phyloP scores from a whole-genome alignment of 2,113 vertebrate species.

The Myrmophylax atrothorax region DNA sequence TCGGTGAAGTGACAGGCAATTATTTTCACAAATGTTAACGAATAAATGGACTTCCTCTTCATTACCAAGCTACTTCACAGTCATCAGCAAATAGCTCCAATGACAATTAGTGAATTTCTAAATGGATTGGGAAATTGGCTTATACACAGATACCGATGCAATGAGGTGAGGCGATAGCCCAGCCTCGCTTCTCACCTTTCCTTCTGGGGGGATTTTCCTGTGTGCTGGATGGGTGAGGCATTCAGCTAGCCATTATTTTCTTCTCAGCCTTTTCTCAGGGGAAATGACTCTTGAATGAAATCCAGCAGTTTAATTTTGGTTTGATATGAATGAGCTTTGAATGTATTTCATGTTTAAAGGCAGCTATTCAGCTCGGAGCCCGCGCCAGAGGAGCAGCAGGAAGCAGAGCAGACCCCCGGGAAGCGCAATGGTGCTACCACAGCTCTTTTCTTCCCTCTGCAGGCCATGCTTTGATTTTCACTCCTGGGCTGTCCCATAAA shows the following conservation, averaged over 20 bases:
- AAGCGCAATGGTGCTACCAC: neutral
- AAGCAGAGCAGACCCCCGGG: constrained; percentile 4
- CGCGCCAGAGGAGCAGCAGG: neutral
- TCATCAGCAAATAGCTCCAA: constrained; percentile 21
- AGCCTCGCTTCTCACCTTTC: neutral
- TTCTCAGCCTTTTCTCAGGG: neutral
- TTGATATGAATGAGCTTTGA: constrained; percentile 13
- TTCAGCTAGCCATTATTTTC: constrained; percentile 13
- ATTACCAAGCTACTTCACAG: constrained; percentile 44
- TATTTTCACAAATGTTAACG: constrained; percentile 23
- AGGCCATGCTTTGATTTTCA: constrained; percentile 50
- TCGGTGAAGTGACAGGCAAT: constrained; percentile 50
- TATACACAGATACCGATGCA: neutral
- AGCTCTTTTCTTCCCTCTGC: constrained; percentile 71
- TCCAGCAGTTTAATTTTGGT: constrained; percentile 36
- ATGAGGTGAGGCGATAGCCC: neutral
- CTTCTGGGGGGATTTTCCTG: neutral
- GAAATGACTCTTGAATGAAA: constrained; percentile 12
- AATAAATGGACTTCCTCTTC: constrained; percentile 62
- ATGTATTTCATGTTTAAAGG: constrained; percentile 19
- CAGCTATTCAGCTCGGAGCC: neutral
- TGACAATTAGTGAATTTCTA: constrained; percentile 53
- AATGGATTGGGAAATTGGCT: constrained; percentile 1
- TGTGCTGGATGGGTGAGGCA: neutral
- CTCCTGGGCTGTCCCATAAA: neutral